These are phyloP conservation scores for Ciconia stormi DNA, from an alignment of 2,113 vertebrate genomes.

Conservation along the genomic window DNA sequence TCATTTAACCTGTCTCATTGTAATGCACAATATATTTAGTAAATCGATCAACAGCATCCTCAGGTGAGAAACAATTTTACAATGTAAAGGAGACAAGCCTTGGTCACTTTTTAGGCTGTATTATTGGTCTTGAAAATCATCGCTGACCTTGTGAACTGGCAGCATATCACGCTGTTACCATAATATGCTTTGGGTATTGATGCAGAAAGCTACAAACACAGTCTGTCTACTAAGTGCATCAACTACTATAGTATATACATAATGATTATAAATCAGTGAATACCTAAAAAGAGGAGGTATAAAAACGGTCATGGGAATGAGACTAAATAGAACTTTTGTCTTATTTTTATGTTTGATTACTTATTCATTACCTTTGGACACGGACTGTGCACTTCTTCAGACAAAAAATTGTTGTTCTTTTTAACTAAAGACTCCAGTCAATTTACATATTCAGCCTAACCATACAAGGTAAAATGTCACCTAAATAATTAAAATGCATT, in stretches of 20 bases:
- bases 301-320: background rate
- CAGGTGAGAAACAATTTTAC: conserved; percentile 16
- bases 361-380: background rate
- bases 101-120: background rate
- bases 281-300: background rate
- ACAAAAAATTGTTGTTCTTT: background rate
- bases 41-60: background rate
- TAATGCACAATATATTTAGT: background rate
- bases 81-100: background rate
- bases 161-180: background rate
- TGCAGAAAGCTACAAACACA: background rate
- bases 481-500: conserved; percentile 71
- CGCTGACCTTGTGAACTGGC: background rate
- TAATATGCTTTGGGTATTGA: background rate
- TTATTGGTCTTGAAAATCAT: conserved; percentile 30
- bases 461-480: conserved; percentile 46
- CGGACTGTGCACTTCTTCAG: background rate
- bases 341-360: background rate
- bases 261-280: conserved; percentile 8
- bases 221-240: background rate
- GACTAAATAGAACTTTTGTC: background rate
- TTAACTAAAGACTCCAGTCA: background rate
- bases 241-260: conserved; percentile 9
- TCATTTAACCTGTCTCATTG: background rate
- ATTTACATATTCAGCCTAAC: conserved; percentile 15